Evolutionary conservation across 2,888 invertebrate species (phyloP), one percentile per base, ranked within the genome.

Genomic region (Cephus rjabovi): DNA sequence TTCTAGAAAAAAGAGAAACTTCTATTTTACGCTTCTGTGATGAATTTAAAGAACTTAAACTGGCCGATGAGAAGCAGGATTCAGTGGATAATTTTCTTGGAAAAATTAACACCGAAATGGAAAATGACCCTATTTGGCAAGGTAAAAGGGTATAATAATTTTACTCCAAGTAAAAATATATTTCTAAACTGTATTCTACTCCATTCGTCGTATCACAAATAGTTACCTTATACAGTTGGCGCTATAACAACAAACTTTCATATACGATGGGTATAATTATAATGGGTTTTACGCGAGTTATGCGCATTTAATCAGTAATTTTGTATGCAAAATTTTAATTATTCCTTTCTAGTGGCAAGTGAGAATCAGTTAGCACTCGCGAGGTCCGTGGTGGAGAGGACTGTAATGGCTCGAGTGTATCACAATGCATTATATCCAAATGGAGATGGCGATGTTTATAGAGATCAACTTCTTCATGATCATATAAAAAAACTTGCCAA

Each of bases 401-500:
- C 96, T n/a, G 95, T 99, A 11, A 96, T 99, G 94, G 96, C 97
- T 76, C 94, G 96, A 37, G 96, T 99, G 77, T 99, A 99, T 92
- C 94, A 96, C 70, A 96, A 97, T 89, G 98, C 99, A 75, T 94
- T 99, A 92, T 98, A 98, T 93, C 99, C 99, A 11, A 99, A 99
- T 90, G 98, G 98, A 4, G 99, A 99, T 91, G 98, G 97, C 0
- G 99, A 99, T 92, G 94, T 97, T 81, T 95, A 96, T 34, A 92
- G 99, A 80, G 99, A 99, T 91, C 96, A 96, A 84, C 95, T 98
- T 80, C 93, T 98, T 76, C 95, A 95, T 86, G 96, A 98, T 86
- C 98, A 99, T 92, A 97, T 99, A 87, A 95, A 95, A 76, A 96
- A 97, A 87, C 93, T 99, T 88, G 94, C 96, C 35, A 93, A 93